Percentiles rank a stretch among this genome's conserved stretches.
Evolutionary conservation across 2,113 vertebrate species (phyloP).

Genomic region (Oryzias melastigma): DNA sequence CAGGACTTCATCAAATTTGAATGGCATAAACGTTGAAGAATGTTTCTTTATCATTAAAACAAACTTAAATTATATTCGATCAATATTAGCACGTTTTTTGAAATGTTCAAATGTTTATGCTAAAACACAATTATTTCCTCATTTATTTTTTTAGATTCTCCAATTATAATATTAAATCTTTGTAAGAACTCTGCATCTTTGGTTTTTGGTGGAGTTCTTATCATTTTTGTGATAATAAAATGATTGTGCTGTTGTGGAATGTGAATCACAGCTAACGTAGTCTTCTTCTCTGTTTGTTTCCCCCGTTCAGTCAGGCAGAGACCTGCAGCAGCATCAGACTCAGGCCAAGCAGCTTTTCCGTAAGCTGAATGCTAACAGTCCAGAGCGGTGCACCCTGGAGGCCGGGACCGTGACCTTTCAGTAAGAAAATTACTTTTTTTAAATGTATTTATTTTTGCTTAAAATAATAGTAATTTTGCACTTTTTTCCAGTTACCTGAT

Average conservation of each 20-base stretch:
- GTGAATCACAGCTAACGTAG: neutral
- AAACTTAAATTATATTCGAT: too few relatives aligned
- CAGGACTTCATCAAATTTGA: too few relatives aligned
- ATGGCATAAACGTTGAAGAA: too few relatives aligned
- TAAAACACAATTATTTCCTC: too few relatives aligned
- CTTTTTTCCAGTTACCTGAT: slow-evolving; percentile 82
- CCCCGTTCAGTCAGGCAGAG: slow-evolving; percentile 83
- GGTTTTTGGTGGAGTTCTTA: too few relatives aligned
- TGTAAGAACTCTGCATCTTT: too few relatives aligned
- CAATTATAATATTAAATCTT: too few relatives aligned
- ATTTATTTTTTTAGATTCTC: too few relatives aligned
- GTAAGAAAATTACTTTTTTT: slow-evolving; percentile 76
- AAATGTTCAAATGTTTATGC: too few relatives aligned
- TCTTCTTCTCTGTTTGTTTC: accelerated
- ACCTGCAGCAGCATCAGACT: slow-evolving; percentile 94
- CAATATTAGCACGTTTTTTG: too few relatives aligned
- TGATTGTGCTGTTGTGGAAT: neutral
- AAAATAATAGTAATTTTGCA: neutral
- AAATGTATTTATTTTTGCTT: neutral
- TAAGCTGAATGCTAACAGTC: slow-evolving; percentile 92
- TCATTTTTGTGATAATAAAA: too few relatives aligned
- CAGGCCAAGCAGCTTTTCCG: slow-evolving; percentile 96
- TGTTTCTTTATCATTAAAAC: too few relatives aligned
- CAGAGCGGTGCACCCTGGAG: slow-evolving; percentile 92
- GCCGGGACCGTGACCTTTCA: slow-evolving; percentile 90